Evolutionary conservation across 92 coral and sea anemone species (phyloP), one percentile per base, ranked within the genome.

Genomic region (Umimayanthus chanpuru): DNA sequence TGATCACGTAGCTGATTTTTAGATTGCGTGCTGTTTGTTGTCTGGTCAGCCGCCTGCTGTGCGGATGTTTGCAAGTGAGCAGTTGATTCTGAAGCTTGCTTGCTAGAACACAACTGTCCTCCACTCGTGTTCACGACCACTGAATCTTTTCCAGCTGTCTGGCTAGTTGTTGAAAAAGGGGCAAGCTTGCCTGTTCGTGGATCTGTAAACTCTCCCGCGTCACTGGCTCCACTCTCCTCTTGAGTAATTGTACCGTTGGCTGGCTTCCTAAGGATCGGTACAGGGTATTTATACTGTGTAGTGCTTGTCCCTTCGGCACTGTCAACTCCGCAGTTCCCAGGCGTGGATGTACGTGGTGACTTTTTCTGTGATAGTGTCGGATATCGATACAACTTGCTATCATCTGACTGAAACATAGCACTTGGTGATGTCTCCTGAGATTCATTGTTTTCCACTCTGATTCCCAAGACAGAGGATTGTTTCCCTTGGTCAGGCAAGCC

Each of bases 291-390:
- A 38, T 75, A 16, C 79, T 75, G 79, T 75, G 79, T 21, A 39
- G n/a, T n/a, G 44, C 26, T n/a, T 20, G 44, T 20, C 14, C 11
- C 79, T 9, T 18, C 68, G 7, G 68, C 26, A 20, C 6, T 61
- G 26, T 21, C 21, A 20, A 5, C 2, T 61, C 26, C 15, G 15
- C n/a, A n/a, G n/a, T 38, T 44, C 32, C 40, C 77, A 26, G 39
- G 5, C 32, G 44, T 15, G 36, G 77, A 53, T 3, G 2, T 0
- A 11, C 20, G 77, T 39, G 50, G 12, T 4, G 79, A 40, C 44
- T 21, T 75, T 75, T 11, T 75, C 79, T 39, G 79, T 75, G 79
- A 75, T 36, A 43, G 79, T 11, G 44, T 50, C 11, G 79, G 79
- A 38, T 75, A 75, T 4, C 79, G 79, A 11, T 75, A 75, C 11